Evolutionary conservation across 2,888 invertebrate genomes (phyloP).

Genomic region (Ommatoiulus sabulosus): DNA sequence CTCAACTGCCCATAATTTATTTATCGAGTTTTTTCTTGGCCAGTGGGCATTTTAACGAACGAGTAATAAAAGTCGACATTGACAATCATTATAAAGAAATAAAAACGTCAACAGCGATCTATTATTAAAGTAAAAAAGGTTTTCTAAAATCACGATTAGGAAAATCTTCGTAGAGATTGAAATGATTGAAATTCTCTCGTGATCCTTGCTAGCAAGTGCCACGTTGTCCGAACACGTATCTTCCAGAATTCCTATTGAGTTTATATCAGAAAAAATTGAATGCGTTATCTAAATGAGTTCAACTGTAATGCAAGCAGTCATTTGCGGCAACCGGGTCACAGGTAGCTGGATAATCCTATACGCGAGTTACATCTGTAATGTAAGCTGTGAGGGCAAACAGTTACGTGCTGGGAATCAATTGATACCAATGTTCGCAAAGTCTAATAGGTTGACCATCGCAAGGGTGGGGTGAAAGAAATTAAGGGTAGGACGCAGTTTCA

Average conservation of each 20-base stretch:
- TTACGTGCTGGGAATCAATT: slow-evolving; percentile 36
- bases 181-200: background rate
- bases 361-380: background rate
- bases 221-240: background rate
- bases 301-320: slow-evolving; percentile 17
- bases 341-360: slow-evolving; percentile 15
- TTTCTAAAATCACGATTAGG: background rate
- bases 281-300: slow-evolving; percentile 14
- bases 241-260: background rate
- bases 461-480: background rate
- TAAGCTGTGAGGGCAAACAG: slow-evolving; percentile 17
- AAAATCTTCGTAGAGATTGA: background rate
- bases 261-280: background rate
- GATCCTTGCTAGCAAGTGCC: background rate
- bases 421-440: slow-evolving; percentile 13
- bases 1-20: background rate
- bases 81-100: slow-evolving; percentile 8
- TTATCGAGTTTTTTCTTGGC: background rate
- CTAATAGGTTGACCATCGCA: background rate
- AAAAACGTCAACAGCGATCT: background rate
- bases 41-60: background rate
- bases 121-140: background rate
- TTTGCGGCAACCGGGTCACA: slow-evolving; percentile 43
- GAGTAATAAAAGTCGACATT: slow-evolving; percentile 7
- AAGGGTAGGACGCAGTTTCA: background rate